A percentile compares a stretch with the other conserved stretches of the same genome.
phyloP scores from a whole-genome alignment of 2,113 vertebrate species.

The Phoenicopterus ruber region DNA sequence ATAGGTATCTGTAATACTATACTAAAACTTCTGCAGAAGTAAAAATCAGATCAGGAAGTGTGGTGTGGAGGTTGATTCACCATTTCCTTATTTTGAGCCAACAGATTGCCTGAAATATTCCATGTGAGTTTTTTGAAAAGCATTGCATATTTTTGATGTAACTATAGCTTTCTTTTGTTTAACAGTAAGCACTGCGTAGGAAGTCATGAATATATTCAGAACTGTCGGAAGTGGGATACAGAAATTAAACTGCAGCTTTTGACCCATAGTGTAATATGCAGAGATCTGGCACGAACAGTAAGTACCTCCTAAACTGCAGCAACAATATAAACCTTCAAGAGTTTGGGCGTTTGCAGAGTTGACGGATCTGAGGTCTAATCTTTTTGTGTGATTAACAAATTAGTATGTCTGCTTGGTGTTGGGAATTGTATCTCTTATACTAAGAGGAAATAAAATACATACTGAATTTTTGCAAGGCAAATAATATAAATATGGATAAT shows the following conservation, averaged over 20 bases:
- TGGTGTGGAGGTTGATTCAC: not conserved
- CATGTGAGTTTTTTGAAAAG: not conserved
- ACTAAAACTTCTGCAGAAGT: not conserved
- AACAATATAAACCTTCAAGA: not conserved
- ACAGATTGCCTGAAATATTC: not conserved
- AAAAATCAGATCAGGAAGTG: not conserved
- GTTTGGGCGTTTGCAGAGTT: not conserved
- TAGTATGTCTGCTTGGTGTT: not conserved
- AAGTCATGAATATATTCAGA: constrained; percentile 97
- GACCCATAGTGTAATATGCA: constrained; percentile 78
- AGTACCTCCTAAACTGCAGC: constrained; percentile 58
- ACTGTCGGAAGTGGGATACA: constrained; percentile 93
- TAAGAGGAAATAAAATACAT: not conserved
- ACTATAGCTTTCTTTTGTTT: constrained; percentile 13
- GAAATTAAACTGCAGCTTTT: constrained; percentile 95
- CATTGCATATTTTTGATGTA: not conserved
- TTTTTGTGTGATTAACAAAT: not conserved
- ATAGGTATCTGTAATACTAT: not conserved
- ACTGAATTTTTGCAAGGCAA: not conserved
- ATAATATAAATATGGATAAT: not conserved
- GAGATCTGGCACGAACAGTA: constrained; percentile 88
- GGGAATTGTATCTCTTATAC: not conserved
- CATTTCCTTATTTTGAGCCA: not conserved
- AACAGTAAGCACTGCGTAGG: constrained; percentile 92
- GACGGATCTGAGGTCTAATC: not conserved